Conservation (phyloP, 92 coral and sea anemone species). For the Parazoanthus swiftii region DNA sequence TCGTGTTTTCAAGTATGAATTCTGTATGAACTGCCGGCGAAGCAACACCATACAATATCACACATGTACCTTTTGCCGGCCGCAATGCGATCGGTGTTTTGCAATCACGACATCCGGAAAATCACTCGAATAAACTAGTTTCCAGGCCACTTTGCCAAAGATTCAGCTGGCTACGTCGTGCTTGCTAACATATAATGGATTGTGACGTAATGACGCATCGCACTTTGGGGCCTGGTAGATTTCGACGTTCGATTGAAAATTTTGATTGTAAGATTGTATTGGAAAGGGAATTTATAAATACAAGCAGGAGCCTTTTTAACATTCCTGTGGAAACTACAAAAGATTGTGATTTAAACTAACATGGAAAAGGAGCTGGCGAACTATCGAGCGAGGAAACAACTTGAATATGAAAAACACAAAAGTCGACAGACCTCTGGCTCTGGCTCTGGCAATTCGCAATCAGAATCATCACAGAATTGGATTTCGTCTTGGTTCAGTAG, state of each 20-base stretch:
- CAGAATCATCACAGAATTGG: background rate
- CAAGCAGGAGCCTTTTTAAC: background rate
- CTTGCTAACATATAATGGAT: conserved; percentile 6
- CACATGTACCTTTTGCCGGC: background rate
- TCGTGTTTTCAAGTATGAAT: background rate
- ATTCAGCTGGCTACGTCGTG: background rate
- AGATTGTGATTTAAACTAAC: background rate
- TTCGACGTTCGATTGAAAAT: background rate
- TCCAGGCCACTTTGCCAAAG: conserved; percentile 20
- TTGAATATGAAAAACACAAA: conserved; percentile 59
- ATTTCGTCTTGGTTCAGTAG: conserved; percentile 3
- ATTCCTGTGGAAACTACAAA: background rate
- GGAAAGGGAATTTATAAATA: background rate
- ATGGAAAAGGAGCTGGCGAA: conserved; percentile 88
- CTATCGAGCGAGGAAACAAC: conserved; percentile 86
- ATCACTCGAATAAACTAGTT: background rate
- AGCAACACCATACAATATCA: background rate
- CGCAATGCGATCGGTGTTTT: background rate
- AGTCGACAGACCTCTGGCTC: background rate
- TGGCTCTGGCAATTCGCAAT: background rate
- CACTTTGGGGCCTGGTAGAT: background rate
- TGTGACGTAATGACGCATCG: background rate
- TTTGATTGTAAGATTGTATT: background rate
- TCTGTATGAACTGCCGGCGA: background rate
- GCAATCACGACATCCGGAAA: background rate